Evolutionary conservation across 2,797 vertebrate species (phyloP).

Genomic region (Gymnodraco acuticeps): DNA sequence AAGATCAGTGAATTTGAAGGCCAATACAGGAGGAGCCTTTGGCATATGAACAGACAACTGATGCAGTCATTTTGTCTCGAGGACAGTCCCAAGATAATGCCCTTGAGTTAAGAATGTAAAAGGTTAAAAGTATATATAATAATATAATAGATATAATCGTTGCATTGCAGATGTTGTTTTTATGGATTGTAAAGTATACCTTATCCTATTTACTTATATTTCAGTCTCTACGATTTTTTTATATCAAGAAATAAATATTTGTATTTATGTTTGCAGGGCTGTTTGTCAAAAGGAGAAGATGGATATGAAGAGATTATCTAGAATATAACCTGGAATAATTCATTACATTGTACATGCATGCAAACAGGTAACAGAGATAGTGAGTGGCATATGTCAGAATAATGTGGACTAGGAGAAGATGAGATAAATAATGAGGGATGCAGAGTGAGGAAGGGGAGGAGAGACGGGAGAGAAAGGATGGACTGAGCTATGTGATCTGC

Average conservation of each 20-base stretch:
- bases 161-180: slow-evolving; percentile 1
- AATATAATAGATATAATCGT: slow-evolving; percentile 11
- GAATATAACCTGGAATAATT: slow-evolving; percentile 30
- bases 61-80: not conserved
- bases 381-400: slow-evolving; percentile 23
- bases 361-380: slow-evolving; percentile 28
- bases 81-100: slow-evolving; percentile 6
- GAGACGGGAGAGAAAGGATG: slow-evolving; percentile 42
- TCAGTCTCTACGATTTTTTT: slow-evolving; percentile 52
- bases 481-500: slow-evolving; percentile 63
- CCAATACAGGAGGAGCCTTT: not conserved
- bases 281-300: slow-evolving; percentile 59
- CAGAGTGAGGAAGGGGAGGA: slow-evolving; percentile 23
- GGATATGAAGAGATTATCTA: slow-evolving; percentile 50
- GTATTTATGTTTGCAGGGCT: slow-evolving; percentile 56
- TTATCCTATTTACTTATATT: slow-evolving; percentile 46
- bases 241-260: slow-evolving; percentile 45
- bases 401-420: slow-evolving; percentile 36
- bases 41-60: slow-evolving; percentile 3
- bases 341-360: slow-evolving; percentile 16
- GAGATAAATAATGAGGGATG: slow-evolving; percentile 23
- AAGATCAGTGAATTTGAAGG: not conserved
- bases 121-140: slow-evolving; percentile 11
- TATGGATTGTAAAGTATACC: slow-evolving; percentile 41
- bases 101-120: not conserved